Percentiles rank a stretch among this genome's conserved stretches.
Conservation (phyloP, 1,140 invertebrate genomes). For the Cardiocondyla obscurior region DNA sequence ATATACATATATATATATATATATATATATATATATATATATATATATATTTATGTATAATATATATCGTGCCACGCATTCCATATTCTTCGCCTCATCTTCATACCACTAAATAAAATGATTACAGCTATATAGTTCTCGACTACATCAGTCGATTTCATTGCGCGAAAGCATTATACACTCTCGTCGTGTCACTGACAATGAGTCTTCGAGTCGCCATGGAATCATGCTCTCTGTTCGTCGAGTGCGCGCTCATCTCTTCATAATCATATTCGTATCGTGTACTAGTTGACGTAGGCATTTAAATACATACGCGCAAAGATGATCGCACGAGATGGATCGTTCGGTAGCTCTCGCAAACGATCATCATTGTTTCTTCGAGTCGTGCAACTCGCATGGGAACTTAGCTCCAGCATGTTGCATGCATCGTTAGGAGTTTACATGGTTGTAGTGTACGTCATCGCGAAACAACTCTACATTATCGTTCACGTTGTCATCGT, state of each 20-base stretch:
- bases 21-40: no score
- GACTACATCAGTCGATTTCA: neutral
- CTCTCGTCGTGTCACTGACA: neutral
- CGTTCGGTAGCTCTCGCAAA: constrained; percentile 10
- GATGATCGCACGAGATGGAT: constrained; percentile 24
- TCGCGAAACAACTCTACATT: constrained; percentile 20
- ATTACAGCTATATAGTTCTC: neutral
- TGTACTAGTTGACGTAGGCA: neutral
- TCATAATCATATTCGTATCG: constrained; percentile 11
- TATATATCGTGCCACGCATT: neutral
- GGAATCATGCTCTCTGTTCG: neutral
- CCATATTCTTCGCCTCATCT: neutral
- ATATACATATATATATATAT: no score
- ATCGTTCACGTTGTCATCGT: constrained; percentile 47
- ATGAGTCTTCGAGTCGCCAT: neutral
- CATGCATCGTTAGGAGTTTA: constrained; percentile 57
- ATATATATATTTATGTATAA: no score
- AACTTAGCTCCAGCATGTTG: constrained; percentile 57
- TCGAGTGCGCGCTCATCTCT: neutral
- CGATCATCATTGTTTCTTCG: constrained; percentile 51
- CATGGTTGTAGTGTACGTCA: constrained; percentile 48
- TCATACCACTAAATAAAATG: neutral
- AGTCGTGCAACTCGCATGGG: constrained; percentile 57
- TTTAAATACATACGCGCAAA: neutral
- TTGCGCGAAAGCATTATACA: neutral